Evolutionary conservation across 2,113 vertebrate genomes (phyloP), one percentile per base, ranked within the genome.

Genomic region (Psilopsiagon aymara): DNA sequence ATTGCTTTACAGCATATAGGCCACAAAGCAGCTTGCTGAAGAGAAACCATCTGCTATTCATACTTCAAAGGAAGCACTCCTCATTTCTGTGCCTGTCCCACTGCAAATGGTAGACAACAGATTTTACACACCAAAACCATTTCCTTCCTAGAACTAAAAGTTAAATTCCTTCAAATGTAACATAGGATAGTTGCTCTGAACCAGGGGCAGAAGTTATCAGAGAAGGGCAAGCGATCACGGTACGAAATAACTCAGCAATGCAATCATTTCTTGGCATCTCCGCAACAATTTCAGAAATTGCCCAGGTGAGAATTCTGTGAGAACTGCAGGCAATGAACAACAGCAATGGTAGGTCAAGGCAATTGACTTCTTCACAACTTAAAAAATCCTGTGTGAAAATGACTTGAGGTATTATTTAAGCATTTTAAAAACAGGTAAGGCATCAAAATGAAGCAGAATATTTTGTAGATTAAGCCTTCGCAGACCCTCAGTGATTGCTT

Each of bases 321-420:
- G 60, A 84, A 93, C 62, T 86, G 68, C 27, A 68, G 35, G 55
- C 51, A 86, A 35, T 17, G 86, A 94, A 51, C 35, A 88, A 63
- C 46, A 92, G 51, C 43, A 68, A 62, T n/a, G n/a, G 52, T 31
- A 93, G 90, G 95, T 97, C 92, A 92, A 96, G 86, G 86, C 88
- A 96, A 93, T 82, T 95, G 90, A 91, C 90, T 91, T 90, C 69
- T 67, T 67, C 37, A 60, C 20, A 86, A 47, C 62, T 84, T 82
- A 82, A 86, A 90, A 93, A 83, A 55, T 80, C 13, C 76, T 86
- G 51, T 24, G 52, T 71, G 94, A 88, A 96, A 95, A 92, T 93
- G 17, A 82, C 67, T 90, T 78, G 44, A 60, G 73, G 55, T 94
- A 84, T 84, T 91, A 95, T 78, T 96, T 64, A 83, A 83, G 33